Percentiles rank a stretch among this genome's conserved stretches.
phyloP scores from a whole-genome alignment of 1,140 invertebrate genomes.

The Penaeus japonicus region DNA sequence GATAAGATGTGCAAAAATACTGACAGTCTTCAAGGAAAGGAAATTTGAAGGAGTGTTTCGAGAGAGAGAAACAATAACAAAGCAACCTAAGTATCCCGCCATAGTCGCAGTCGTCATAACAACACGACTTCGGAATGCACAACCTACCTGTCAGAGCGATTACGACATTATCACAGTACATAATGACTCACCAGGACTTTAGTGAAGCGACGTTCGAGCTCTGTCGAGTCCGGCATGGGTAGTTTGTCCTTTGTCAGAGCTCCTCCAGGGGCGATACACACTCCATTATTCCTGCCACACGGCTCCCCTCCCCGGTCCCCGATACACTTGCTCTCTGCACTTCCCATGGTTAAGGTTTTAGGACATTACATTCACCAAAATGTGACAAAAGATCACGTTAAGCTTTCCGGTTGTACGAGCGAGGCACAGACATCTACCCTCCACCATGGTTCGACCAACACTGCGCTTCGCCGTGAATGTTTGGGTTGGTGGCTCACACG shows the following conservation, averaged over 20 bases:
- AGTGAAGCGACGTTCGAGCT: slow-evolving; percentile 89
- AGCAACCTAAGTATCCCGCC: no score
- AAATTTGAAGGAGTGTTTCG: no score
- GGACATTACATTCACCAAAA: slow-evolving; percentile 35
- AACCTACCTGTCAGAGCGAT: no score
- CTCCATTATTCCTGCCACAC: slow-evolving; percentile 42
- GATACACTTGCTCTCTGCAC: slow-evolving; percentile 50
- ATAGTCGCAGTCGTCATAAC: no score
- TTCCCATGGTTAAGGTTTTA: slow-evolving; percentile 43
- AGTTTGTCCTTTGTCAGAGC: slow-evolving; percentile 64
- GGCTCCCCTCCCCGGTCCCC: slow-evolving; percentile 41
- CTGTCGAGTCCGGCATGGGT: slow-evolving; percentile 86
- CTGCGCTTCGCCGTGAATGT: neutral
- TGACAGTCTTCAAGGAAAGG: no score
- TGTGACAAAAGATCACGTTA: neutral
- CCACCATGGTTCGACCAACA: slow-evolving; percentile 24
- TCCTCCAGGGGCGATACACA: slow-evolving; percentile 13
- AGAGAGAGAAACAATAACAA: no score
- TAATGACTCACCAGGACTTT: slow-evolving; percentile 86
- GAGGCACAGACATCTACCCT: neutral
- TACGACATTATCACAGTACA: no score
- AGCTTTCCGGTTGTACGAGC: neutral
- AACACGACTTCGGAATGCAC: no score
- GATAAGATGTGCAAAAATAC: no score
- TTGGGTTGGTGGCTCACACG: slow-evolving; percentile 49